Conservation (phyloP, 2,797 vertebrate species). For the Artibeus jamaicensis region DNA sequence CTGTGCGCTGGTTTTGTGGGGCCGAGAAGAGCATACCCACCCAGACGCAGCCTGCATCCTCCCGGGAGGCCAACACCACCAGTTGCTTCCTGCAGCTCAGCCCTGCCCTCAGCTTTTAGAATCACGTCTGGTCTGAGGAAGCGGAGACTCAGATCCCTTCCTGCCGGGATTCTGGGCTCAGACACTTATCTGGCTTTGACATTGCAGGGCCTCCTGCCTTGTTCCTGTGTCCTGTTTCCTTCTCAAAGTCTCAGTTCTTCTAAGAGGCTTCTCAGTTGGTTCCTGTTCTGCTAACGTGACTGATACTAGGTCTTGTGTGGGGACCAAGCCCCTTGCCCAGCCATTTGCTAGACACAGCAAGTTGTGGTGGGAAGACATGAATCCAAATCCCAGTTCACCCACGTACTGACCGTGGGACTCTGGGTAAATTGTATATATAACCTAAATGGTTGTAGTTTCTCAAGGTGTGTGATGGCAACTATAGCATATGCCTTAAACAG, state of each 20-base stretch:
- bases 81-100: constrained; percentile 3
- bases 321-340: background rate
- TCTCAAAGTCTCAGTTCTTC: constrained; percentile 65
- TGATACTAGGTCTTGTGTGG: background rate
- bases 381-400: background rate
- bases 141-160: background rate
- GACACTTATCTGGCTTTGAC: background rate
- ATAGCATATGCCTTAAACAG: background rate
- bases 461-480: background rate
- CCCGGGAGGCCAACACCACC: background rate
- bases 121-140: constrained; percentile 25
- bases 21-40: background rate
- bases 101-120: background rate
- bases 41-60: background rate
- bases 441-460: background rate
- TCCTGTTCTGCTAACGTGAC: constrained; percentile 43
- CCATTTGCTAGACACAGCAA: background rate
- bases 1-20: background rate
- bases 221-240: constrained; percentile 61
- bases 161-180: constrained; percentile 25
- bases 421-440: background rate
- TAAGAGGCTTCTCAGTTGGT: constrained; percentile 48
- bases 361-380: background rate
- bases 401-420: background rate
- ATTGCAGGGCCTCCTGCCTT: background rate